phyloP scores from a whole-genome alignment of 2,797 vertebrate species.

The Falco rusticolus region DNA sequence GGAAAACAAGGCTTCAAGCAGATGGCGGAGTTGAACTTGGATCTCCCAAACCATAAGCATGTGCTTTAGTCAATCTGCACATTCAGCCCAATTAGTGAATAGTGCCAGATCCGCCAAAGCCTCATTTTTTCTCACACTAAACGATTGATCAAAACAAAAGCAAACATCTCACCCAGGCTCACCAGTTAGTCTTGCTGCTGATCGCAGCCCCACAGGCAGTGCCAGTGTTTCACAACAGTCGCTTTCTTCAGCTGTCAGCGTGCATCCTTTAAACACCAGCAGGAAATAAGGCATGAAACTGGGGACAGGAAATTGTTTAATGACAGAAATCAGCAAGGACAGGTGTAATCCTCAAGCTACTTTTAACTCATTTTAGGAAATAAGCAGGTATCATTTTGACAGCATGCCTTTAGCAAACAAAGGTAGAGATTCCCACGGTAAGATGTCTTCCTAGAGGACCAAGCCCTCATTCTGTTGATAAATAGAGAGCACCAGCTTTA shows the following conservation, averaged over 20 bases:
- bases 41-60: slow-evolving; percentile 34
- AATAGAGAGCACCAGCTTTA: neutral
- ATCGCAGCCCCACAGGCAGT: slow-evolving; percentile 4
- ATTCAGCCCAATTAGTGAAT: slow-evolving; percentile 28
- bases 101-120: slow-evolving; percentile 12
- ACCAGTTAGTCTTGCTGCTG: neutral
- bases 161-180: slow-evolving; percentile 13
- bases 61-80: slow-evolving; percentile 40
- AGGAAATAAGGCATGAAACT: slow-evolving; percentile 24
- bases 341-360: slow-evolving; percentile 49
- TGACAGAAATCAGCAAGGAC: slow-evolving; percentile 35
- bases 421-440: neutral
- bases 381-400: slow-evolving; percentile 6
- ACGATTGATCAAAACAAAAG: slow-evolving; percentile 1
- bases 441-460: neutral
- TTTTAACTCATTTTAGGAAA: slow-evolving; percentile 30
- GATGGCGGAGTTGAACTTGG: slow-evolving; percentile 6
- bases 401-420: neutral
- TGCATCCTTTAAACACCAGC: slow-evolving; percentile 12
- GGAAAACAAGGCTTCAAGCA: neutral
- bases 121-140: neutral
- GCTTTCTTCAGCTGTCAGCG: neutral
- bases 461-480: neutral
- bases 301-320: slow-evolving; percentile 25
- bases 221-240: slow-evolving; percentile 6